phyloP scores from a whole-genome alignment of 2,888 invertebrate genomes.

The Drosophila macrospina region DNA sequence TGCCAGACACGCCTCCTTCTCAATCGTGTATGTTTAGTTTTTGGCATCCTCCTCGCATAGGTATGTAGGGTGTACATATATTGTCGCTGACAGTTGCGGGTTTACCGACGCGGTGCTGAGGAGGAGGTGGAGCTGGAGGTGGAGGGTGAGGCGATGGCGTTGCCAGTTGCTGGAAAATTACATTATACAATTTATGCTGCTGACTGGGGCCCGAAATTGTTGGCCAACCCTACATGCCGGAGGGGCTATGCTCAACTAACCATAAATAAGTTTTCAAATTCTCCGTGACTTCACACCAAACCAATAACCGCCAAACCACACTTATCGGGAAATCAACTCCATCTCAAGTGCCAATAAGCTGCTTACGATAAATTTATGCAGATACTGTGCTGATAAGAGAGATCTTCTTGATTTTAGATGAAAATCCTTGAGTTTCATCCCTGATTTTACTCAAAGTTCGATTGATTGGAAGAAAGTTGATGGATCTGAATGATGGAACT shows the following conservation, averaged over 20 bases:
- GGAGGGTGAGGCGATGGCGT: constrained; percentile 34
- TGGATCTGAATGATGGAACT: too few relatives aligned
- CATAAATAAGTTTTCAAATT: constrained; percentile 57
- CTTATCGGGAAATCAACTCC: constrained; percentile 16
- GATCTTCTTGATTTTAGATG: constrained; percentile 12
- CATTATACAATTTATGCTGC: constrained; percentile 81
- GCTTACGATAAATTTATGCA: constrained; percentile 43
- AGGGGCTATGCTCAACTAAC: constrained; percentile 44
- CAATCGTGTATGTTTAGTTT: constrained; percentile 48
- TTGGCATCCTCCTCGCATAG: constrained; percentile 64
- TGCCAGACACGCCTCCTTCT: constrained; percentile 43
- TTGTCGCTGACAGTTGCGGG: constrained; percentile 74
- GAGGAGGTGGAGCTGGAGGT: constrained; percentile 19
- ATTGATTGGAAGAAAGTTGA: too few relatives aligned
- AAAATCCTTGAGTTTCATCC: not conserved
- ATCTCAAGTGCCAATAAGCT: constrained; percentile 36
- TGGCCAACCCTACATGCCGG: constrained; percentile 46
- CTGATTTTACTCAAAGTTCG: not conserved
- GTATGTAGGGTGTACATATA: constrained; percentile 65
- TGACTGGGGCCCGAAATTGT: constrained; percentile 66
- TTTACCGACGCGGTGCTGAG: constrained; percentile 30
- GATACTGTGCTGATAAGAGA: constrained; percentile 38
- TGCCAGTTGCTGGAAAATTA: constrained; percentile 70
- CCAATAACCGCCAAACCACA: constrained; percentile 22
- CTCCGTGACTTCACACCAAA: constrained; percentile 26